Evolutionary conservation across 2,797 vertebrate species (phyloP).

Genomic region (Rhodeus uyekii): DNA sequence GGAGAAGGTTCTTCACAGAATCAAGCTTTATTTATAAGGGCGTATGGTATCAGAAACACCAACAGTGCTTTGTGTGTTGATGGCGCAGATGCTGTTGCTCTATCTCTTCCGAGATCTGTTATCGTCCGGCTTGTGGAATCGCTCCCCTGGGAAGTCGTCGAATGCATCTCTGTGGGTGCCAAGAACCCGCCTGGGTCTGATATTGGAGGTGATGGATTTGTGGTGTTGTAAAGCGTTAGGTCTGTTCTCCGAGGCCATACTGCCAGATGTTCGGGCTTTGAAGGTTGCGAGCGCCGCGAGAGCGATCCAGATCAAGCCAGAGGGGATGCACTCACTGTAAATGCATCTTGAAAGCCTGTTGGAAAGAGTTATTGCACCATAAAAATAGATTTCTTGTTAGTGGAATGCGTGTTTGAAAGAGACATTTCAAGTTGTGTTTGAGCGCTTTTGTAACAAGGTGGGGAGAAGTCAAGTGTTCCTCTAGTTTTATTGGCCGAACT

Average conservation of each 20-base stretch:
- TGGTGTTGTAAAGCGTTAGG: constrained; percentile 61
- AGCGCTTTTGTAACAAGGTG: too few species aligned
- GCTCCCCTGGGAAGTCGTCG: constrained; percentile 44
- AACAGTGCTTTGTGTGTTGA: background rate
- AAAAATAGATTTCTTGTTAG: constrained; percentile 6
- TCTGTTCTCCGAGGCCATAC: constrained; percentile 39
- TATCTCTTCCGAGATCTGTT: constrained; percentile 36
- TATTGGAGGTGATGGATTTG: constrained; percentile 59
- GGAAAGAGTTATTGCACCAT: constrained; percentile 7
- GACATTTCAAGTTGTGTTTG: background rate
- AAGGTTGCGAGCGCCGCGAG: background rate
- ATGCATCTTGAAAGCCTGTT: background rate
- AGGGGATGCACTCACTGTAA: constrained; percentile 6
- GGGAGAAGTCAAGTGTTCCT: background rate
- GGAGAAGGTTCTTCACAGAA: background rate
- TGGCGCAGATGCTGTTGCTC: constrained; percentile 49
- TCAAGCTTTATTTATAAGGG: background rate
- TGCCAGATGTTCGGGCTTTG: constrained; percentile 49
- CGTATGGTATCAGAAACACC: background rate
- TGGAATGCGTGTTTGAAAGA: background rate
- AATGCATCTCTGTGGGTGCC: constrained; percentile 39
- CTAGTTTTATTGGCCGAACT: background rate
- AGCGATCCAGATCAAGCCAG: constrained; percentile 16
- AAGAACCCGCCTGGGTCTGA: constrained; percentile 42
- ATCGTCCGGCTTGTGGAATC: constrained; percentile 10